These are phyloP conservation scores for Felis catus DNA, from an alignment of 2,113 vertebrate species.

Conservation along the genomic window DNA sequence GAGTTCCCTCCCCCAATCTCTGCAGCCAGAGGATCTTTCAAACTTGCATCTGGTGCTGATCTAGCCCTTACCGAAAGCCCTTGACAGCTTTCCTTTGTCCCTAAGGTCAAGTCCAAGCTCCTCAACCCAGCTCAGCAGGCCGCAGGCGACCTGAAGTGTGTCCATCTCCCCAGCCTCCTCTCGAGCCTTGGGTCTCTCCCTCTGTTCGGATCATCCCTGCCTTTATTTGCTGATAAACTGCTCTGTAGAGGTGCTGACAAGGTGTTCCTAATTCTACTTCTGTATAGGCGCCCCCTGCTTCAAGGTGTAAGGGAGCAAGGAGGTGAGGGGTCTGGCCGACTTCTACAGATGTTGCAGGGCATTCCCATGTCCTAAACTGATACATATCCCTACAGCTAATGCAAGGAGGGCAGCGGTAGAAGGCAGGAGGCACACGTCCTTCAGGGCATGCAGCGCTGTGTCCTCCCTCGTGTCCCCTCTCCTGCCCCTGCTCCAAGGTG, in stretches of 20 bases:
- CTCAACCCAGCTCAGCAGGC: not conserved
- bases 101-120: not conserved
- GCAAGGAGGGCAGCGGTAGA: not conserved
- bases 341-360: not conserved
- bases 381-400: not conserved
- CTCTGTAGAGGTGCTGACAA: fast-evolving
- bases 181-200: too few relatives aligned
- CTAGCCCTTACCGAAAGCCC: too few relatives aligned
- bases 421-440: fast-evolving
- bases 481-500: not conserved
- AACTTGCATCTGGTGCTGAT: not conserved
- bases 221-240: not conserved
- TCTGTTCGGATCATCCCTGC: not conserved
- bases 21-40: not conserved
- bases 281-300: fast-evolving
- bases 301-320: fast-evolving
- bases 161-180: not conserved
- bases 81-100: too few relatives aligned
- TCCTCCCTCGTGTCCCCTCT: fast-evolving
- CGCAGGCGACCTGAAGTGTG: fast-evolving
- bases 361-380: fast-evolving
- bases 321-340: fast-evolving
- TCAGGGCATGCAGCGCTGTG: fast-evolving
- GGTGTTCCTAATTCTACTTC: fast-evolving
- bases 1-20: not conserved